Base-by-base conservation (phyloP, 2,797 vertebrate species). In the Eulemur mongoz region DNA sequence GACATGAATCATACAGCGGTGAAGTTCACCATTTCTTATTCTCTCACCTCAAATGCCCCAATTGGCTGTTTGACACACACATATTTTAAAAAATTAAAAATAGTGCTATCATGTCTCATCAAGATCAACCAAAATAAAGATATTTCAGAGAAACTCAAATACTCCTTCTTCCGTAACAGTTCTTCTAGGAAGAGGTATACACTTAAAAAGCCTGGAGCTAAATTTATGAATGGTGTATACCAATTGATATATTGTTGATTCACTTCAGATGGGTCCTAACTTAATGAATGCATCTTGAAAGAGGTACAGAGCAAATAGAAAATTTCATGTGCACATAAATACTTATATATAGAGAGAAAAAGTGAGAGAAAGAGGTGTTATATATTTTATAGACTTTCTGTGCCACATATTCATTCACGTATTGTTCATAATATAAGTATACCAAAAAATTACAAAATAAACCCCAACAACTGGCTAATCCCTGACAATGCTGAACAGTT, bases 381-480 rank as follows among this genome's bases (percentile, higher is more conserved):
- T 40, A 25, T 43, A 75, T 67, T 40, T 61, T 35, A 40, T 35
- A 48, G 4, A 94, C 70, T 30, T 69, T 96, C 38, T 72, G 40
- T 35, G 12, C 52, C 38, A 86, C 18, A 83, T 3, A 48, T 52
- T 83, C 7, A 76, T 45, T 93, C 43, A 93, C n/a, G 38, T 1
- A 78, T 5, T 73, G 38, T 18, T 83, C 8, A 54, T 7, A 86
- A 83, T 32, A 67, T 45, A 81, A 78, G 5, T n/a, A 57, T 50
- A 78, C 15, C 35, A 76, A 84, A 91, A 93, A 79, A 38, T 90
- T 95, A 93, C 7, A 65, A 59, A 79, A 80, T 88, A 81, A 76
- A 75, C n/a, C 48, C 20, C 23, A 91, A 59, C 32, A 87, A 61
- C 13, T 73, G 22, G 5, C 11, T 59, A 48, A 70, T 50, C 69